phyloP scores from a whole-genome alignment of 2,888 invertebrate species.

The Galeopsomyia nigrocyanea region DNA sequence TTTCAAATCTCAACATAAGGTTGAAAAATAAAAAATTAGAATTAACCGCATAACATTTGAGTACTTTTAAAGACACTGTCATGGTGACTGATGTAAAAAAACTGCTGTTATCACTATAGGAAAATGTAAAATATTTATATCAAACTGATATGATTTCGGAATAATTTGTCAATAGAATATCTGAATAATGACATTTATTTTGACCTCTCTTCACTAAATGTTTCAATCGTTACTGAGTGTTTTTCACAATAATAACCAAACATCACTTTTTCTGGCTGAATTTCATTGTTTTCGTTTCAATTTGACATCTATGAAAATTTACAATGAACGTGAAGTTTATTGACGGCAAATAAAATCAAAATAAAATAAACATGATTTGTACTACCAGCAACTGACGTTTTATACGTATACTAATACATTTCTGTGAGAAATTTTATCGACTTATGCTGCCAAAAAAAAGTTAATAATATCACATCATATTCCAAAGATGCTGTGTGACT shows the following conservation, averaged over 20 bases:
- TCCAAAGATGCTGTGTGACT: constrained; percentile 10
- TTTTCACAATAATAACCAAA: no score
- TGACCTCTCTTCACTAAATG: no score
- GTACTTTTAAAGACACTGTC: neutral
- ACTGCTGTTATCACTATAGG: neutral
- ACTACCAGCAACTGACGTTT: constrained; percentile 10
- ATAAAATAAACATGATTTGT: neutral
- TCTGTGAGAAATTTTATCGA: constrained; percentile 15
- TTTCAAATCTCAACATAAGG: constrained; percentile 33
- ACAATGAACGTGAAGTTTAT: neutral
- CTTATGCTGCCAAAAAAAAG: constrained; percentile 33
- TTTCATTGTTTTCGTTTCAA: no score
- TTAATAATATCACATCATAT: constrained; percentile 3
- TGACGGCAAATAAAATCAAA: neutral
- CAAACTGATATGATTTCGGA: no score
- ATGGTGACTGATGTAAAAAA: constrained; percentile 25
- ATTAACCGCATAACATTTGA: neutral
- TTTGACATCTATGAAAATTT: no score
- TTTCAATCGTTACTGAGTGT: no score
- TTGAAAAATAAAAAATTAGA: neutral
- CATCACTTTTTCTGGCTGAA: no score
- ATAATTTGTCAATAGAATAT: no score
- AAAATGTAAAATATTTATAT: no score
- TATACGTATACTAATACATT: constrained; percentile 20
- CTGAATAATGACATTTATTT: no score